Evolutionary conservation across 2,113 vertebrate genomes (phyloP).

Genomic region (Psilopsiagon aymara): DNA sequence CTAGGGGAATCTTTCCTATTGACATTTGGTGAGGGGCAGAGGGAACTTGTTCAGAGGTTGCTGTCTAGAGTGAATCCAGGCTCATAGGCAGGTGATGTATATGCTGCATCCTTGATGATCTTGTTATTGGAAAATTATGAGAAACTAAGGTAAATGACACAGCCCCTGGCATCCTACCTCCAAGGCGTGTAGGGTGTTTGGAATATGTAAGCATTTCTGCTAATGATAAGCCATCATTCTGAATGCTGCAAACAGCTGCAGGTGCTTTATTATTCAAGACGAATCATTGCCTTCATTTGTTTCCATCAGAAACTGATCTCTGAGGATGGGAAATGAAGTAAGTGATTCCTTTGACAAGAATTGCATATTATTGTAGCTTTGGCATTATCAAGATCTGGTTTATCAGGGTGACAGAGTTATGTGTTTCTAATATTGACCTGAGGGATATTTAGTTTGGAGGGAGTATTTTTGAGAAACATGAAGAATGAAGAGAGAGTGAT

Average conservation of each 20-base stretch:
- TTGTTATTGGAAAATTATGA: slow-evolving; percentile 8
- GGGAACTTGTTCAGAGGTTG: neutral
- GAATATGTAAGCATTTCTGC: slow-evolving; percentile 19
- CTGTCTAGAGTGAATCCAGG: neutral
- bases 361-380: slow-evolving; percentile 12
- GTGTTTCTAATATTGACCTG: neutral
- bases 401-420: neutral
- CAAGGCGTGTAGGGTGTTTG: neutral
- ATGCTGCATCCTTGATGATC: neutral
- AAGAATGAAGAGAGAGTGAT: neutral
- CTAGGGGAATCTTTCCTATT: neutral
- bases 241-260: slow-evolving; percentile 55
- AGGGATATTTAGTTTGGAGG: neutral
- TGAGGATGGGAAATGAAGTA: slow-evolving; percentile 45
- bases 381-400: slow-evolving; percentile 24
- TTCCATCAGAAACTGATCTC: slow-evolving; percentile 44
- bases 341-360: slow-evolving; percentile 36
- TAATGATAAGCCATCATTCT: slow-evolving; percentile 36
- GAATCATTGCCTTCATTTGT: slow-evolving; percentile 52
- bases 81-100: neutral
- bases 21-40: neutral
- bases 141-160: neutral
- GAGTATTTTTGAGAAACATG: neutral
- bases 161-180: neutral
- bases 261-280: slow-evolving; percentile 66